Evolutionary conservation across 2,797 vertebrate species (phyloP).

Genomic region (Xerus rutilus): DNA sequence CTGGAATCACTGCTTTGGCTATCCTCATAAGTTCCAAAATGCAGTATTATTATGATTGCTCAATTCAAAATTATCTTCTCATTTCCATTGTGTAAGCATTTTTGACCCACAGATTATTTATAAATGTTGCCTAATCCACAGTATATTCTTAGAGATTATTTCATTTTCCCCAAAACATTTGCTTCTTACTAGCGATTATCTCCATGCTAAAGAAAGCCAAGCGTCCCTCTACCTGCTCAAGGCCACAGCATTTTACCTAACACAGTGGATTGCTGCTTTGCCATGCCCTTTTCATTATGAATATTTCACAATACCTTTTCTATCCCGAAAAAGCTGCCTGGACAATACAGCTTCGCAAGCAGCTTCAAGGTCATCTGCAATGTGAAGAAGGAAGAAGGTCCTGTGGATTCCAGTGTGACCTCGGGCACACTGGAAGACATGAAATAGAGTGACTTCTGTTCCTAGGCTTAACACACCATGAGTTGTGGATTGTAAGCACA

Average conservation of each 20-base stretch:
- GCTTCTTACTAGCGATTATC: background rate
- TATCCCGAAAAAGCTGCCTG: background rate
- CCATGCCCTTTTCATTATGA: background rate
- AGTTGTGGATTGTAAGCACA: background rate
- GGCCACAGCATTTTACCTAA: background rate
- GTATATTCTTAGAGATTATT: background rate
- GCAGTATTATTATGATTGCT: background rate
- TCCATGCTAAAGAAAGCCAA: background rate
- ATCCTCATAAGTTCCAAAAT: background rate
- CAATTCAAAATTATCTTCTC: background rate
- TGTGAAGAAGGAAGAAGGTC: background rate
- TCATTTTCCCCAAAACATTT: background rate
- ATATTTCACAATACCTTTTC: background rate
- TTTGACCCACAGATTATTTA: background rate
- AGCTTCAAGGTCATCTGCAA: background rate
- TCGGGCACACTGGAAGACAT: background rate
- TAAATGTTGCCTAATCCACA: background rate
- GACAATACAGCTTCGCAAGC: background rate
- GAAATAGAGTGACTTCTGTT: background rate
- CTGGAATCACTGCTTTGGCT: background rate
- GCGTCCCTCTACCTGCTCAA: background rate
- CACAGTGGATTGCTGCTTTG: background rate
- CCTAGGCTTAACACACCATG: background rate
- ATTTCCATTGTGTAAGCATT: background rate
- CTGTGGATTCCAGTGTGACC: background rate